These are phyloP conservation scores for Drosophila seguyi DNA, from an alignment of 1,140 invertebrate species.

Conservation along the genomic window DNA sequence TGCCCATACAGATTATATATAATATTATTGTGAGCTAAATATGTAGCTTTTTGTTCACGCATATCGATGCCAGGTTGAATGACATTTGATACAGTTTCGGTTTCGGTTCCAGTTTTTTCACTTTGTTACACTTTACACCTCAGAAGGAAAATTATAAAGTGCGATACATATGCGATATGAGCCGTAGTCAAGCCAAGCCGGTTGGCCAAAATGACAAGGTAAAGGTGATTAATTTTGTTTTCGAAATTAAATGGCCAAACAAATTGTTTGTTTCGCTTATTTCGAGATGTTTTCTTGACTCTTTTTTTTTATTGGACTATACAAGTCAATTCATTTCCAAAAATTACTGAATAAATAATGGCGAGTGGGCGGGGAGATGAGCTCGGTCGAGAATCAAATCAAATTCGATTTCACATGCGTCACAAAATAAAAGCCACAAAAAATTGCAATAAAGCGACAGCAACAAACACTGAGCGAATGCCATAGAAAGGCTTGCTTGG, in stretches of 20 bases:
- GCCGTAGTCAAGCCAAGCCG: conserved; percentile 15
- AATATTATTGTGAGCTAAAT: conserved; percentile 9
- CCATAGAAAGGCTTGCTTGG: conserved; percentile 45
- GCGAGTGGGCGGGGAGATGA: conserved; percentile 3
- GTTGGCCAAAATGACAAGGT: conserved; percentile 13
- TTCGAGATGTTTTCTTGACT: neutral
- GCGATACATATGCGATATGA: neutral
- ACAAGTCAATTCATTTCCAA: conserved; percentile 26
- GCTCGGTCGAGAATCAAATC: conserved; percentile 21
- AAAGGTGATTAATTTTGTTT: conserved; percentile 16
- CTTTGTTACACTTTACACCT: conserved; percentile 36
- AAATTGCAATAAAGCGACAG: conserved; percentile 26
- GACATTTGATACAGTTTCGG: conserved; percentile 72
- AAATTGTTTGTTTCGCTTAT: conserved; percentile 19
- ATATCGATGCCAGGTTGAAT: conserved; percentile 62
- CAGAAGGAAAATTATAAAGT: conserved; percentile 20
- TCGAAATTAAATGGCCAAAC: conserved; percentile 26
- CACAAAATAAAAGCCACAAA: conserved; percentile 49
- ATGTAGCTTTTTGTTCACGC: conserved; percentile 19
- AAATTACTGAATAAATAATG: conserved; percentile 29
- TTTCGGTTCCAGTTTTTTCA: conserved; percentile 47
- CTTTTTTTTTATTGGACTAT: neutral
- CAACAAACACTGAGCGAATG: conserved; percentile 3
- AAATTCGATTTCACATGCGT: conserved; percentile 67
- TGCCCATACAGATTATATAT: neutral